A percentile compares a stretch with the other conserved stretches of the same genome.
Conservation (phyloP, 2,888 invertebrate species). For the Drosophila buzzatii region DNA sequence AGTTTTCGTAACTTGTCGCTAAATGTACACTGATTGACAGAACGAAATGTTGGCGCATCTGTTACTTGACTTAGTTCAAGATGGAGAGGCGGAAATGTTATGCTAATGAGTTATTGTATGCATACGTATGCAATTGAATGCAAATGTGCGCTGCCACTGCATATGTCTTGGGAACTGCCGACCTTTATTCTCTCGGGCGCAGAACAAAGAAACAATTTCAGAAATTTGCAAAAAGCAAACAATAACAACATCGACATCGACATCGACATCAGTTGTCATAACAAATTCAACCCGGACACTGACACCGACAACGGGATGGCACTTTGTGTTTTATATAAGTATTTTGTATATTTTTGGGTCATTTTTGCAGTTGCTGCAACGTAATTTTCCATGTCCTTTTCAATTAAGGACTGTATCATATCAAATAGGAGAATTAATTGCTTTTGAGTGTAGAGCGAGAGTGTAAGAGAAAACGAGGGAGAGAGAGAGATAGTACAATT, state of each 20-base stretch:
- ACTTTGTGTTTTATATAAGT: conserved; percentile 36
- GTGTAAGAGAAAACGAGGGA: not conserved
- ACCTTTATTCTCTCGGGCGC: conserved; percentile 18
- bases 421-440: conserved; percentile 71
- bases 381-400: conserved; percentile 47
- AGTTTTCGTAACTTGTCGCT: conserved; percentile 66
- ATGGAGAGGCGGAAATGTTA: conserved; percentile 54
- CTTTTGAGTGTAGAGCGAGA: conserved; percentile 56
- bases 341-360: conserved; percentile 61
- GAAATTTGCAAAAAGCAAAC: conserved; percentile 56
- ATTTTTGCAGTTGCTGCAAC: conserved; percentile 51
- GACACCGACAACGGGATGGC: conserved; percentile 43
- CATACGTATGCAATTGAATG: conserved; percentile 29
- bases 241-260: conserved; percentile 32
- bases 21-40: conserved; percentile 71
- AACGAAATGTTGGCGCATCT: conserved; percentile 65
- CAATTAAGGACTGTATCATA: conserved; percentile 67
- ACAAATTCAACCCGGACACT: conserved; percentile 61
- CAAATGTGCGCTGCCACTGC: conserved; percentile 15
- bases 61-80: conserved; percentile 43
- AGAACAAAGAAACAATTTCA: conserved; percentile 60
- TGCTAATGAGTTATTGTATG: conserved; percentile 74
- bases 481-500: conserved; percentile 22
- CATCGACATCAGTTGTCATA: conserved; percentile 69
- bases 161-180: conserved; percentile 10